These are phyloP conservation scores for Mactromeris polynyma DNA, from an alignment of 2,888 invertebrate genomes.

Conservation along the genomic window DNA sequence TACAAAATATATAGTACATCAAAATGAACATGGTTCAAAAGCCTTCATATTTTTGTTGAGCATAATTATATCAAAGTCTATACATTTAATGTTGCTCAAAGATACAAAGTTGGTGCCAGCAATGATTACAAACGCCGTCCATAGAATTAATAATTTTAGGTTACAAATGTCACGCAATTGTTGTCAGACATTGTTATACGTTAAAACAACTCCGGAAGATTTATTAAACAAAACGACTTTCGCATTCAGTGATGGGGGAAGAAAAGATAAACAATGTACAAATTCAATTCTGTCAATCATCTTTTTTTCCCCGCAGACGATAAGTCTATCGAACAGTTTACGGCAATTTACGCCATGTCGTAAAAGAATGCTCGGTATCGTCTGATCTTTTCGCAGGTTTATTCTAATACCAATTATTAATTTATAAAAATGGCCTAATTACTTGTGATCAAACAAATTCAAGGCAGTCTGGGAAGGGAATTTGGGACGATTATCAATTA, in stretches of 20 bases:
- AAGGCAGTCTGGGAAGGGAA: slow-evolving; percentile 42
- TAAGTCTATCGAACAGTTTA: slow-evolving; percentile 28
- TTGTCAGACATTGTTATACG: not conserved
- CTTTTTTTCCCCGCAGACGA: slow-evolving; percentile 24
- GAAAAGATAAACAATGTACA: not conserved
- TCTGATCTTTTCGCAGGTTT: slow-evolving; percentile 28
- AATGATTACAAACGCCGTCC: too few species aligned
- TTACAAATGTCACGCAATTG: too few species aligned
- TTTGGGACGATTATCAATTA: slow-evolving; percentile 51
- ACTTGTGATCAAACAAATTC: slow-evolving; percentile 48
- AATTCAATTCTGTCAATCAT: not conserved
- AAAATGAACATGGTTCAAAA: too few species aligned
- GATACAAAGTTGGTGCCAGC: too few species aligned
- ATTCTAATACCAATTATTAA: slow-evolving; percentile 40
- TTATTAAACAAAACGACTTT: not conserved
- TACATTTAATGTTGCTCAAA: too few species aligned
- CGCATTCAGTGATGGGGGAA: not conserved
- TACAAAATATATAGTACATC: too few species aligned
- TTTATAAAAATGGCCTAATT: slow-evolving; percentile 51
- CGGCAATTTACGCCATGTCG: slow-evolving; percentile 31
- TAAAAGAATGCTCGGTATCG: slow-evolving; percentile 15
- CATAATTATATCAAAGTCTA: too few species aligned
- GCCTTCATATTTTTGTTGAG: too few species aligned
- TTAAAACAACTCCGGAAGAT: not conserved
- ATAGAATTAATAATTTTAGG: too few species aligned